A percentile compares a stretch with the other conserved stretches of the same genome.
These are phyloP conservation scores for Apocrypta bakeri DNA, from an alignment of 1,140 invertebrate genomes.

Conservation along the genomic window DNA sequence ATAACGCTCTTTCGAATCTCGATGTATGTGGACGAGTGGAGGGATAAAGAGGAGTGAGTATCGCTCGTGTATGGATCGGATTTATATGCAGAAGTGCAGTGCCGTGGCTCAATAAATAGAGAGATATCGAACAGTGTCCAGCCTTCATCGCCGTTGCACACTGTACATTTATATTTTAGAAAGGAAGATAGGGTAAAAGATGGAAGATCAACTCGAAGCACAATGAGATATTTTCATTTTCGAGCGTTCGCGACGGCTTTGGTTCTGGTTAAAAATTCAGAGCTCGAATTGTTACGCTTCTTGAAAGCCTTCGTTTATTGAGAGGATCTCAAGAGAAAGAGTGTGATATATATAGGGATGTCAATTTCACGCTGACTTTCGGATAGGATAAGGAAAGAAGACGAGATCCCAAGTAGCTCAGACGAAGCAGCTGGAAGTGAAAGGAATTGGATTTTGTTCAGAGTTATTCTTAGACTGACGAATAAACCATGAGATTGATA, in stretches of 20 bases:
- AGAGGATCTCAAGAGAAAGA: not conserved
- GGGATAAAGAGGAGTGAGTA: not conserved
- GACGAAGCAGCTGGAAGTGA: not conserved
- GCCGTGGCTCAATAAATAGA: conserved; percentile 7
- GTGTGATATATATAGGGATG: not conserved
- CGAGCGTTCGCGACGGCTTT: not conserved
- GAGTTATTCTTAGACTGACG: not conserved
- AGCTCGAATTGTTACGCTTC: too few relatives aligned
- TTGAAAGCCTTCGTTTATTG: too few relatives aligned
- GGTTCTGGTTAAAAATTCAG: not conserved
- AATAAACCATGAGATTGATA: not conserved
- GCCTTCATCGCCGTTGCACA: not conserved
- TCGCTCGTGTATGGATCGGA: not conserved
- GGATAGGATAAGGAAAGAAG: not conserved
- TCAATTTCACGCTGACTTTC: not conserved
- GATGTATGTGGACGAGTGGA: not conserved
- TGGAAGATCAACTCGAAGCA: too few relatives aligned
- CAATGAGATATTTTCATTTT: not conserved
- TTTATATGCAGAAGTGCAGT: conserved; percentile 6
- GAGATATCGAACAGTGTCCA: not conserved
- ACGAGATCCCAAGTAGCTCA: not conserved
- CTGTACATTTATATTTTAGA: not conserved
- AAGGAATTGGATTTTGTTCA: not conserved
- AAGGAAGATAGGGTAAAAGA: not conserved
- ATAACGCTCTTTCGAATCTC: not conserved